phyloP scores from a whole-genome alignment of 2,888 invertebrate genomes.

The Watsonalla cultraria region DNA sequence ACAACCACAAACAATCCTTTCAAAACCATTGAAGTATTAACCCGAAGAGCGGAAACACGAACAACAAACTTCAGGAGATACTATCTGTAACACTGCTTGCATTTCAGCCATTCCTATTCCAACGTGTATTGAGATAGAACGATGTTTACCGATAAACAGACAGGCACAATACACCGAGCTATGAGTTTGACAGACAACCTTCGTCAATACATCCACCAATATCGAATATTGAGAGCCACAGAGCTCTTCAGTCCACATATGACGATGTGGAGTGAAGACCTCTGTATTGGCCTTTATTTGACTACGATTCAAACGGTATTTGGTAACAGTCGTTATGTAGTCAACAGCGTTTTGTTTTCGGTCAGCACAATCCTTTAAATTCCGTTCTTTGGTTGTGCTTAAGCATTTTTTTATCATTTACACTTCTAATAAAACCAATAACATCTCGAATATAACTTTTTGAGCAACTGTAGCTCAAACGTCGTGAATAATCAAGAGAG shows the following conservation, averaged over 20 bases:
- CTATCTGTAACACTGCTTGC: background rate
- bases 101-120: constrained; percentile 1
- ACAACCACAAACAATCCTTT: no score
- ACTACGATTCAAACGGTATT: background rate
- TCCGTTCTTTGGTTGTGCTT: no score
- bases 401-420: no score
- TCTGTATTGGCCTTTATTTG: background rate
- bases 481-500: no score
- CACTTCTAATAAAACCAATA: no score
- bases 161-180: constrained; percentile 29
- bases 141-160: constrained; percentile 37
- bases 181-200: constrained; percentile 25
- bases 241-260: constrained; percentile 5
- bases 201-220: constrained; percentile 20
- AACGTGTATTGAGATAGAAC: constrained; percentile 20
- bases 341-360: no score
- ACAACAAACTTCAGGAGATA: background rate
- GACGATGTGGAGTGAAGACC: constrained; percentile 6
- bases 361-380: no score
- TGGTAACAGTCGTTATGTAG: no score
- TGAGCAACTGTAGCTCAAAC: no score
- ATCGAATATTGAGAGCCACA: constrained; percentile 9
- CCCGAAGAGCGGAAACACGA: no score
- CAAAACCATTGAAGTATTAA: no score
- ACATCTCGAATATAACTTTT: no score